A percentile compares a stretch with the other conserved stretches of the same genome.
These are phyloP conservation scores for Pterocles gutturalis DNA, from an alignment of 2,113 vertebrate species.

Conservation along the genomic window DNA sequence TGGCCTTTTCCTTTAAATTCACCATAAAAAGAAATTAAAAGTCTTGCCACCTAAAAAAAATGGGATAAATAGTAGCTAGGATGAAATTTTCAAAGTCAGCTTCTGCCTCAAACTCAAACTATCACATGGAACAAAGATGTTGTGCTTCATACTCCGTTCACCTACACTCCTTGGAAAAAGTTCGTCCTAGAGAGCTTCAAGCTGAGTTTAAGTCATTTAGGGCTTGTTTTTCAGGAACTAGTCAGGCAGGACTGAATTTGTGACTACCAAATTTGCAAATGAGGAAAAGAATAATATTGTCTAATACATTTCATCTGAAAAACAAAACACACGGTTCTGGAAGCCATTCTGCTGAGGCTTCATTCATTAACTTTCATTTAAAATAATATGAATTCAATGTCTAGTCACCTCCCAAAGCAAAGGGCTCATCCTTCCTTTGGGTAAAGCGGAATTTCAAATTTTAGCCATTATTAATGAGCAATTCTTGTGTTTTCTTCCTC, in stretches of 20 bases:
- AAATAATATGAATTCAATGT: neutral
- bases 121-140: neutral
- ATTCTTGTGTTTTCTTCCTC: neutral
- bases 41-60: neutral
- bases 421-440: neutral
- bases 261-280: constrained; percentile 15
- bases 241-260: constrained; percentile 6
- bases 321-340: neutral
- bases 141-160: neutral
- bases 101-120: neutral
- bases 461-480: neutral
- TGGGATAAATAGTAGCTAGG: neutral
- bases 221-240: constrained; percentile 35
- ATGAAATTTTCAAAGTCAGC: neutral
- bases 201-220: constrained; percentile 6
- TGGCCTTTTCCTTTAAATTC: neutral
- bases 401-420: neutral
- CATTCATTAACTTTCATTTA: neutral
- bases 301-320: neutral
- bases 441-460: neutral
- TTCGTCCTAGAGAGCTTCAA: neutral
- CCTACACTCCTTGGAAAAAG: constrained; percentile 17
- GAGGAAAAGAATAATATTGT: neutral
- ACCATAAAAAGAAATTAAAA: neutral
- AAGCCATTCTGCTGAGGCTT: neutral